Percentiles rank a stretch among this genome's conserved stretches.
These are phyloP conservation scores for Sycon ciliatum DNA, from an alignment of 37 sponge, comb jelly and placozoan genomes.

Conservation along the genomic window DNA sequence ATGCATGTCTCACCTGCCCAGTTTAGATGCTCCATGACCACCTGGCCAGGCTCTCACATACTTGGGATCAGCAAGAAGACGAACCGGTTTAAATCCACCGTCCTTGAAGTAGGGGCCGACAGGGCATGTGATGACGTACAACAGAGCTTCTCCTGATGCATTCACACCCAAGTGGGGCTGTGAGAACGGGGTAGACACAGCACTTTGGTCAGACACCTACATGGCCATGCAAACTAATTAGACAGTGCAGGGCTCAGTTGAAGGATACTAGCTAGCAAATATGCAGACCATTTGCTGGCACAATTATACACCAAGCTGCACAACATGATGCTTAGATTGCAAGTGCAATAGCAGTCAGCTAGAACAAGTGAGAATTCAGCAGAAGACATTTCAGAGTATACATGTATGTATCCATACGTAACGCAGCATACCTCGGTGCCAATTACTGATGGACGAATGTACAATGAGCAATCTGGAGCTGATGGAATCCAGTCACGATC, in stretches of 20 bases:
- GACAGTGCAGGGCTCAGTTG: no score
- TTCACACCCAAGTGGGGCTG: conserved; percentile 87
- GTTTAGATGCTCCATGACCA: conserved; percentile 77
- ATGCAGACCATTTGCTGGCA: no score
- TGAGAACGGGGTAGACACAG: no score
- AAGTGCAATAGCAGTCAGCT: no score
- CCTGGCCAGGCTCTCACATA: conserved; percentile 89
- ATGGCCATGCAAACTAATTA: not conserved
- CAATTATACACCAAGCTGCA: no score
- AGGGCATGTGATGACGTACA: conserved; percentile 77
- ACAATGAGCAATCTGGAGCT: conserved; percentile 64
- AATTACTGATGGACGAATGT: conserved; percentile 88
- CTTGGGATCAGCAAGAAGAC: conserved; percentile 76
- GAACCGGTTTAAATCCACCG: conserved; percentile 76
- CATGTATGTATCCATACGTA: no score
- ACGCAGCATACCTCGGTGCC: conserved; percentile 71
- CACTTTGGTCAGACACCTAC: not conserved
- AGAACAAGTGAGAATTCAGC: no score
- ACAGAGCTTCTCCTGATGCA: conserved; percentile 49
- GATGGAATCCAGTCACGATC: conserved; percentile 87
- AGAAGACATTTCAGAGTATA: no score
- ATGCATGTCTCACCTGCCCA: conserved; percentile 54
- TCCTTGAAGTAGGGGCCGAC: conserved; percentile 89
- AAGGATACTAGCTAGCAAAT: no score
- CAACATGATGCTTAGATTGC: no score